These are phyloP conservation scores for Bovichtus variegatus DNA, from an alignment of 2,797 vertebrate genomes.

Conservation along the genomic window DNA sequence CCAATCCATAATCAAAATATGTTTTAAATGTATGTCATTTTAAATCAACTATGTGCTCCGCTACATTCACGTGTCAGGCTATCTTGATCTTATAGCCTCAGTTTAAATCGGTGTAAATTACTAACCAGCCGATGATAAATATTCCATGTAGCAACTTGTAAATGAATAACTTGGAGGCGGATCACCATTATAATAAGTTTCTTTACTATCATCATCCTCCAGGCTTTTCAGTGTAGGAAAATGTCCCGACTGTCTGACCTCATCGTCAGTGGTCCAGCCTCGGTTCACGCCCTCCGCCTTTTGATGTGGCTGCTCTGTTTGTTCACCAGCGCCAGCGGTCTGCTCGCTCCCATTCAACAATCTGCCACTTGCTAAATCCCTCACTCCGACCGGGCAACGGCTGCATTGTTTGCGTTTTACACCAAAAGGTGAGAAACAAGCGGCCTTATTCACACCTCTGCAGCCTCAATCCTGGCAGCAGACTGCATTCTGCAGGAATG, in stretches of 20 bases:
- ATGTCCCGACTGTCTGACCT: conserved; percentile 66
- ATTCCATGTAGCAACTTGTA: not conserved
- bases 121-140: not conserved
- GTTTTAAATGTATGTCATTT: not conserved
- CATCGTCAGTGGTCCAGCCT: conserved; percentile 50
- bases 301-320: conserved; percentile 90
- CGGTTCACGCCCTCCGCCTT: conserved; percentile 84
- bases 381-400: conserved; percentile 45
- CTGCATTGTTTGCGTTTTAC: conserved; percentile 71
- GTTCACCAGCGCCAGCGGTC: conserved; percentile 91
- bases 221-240: conserved; percentile 33
- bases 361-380: conserved; percentile 84
- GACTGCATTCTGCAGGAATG: conserved; percentile 23
- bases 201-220: conserved; percentile 10
- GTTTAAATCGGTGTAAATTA: conserved; percentile 8
- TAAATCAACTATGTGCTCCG: not conserved
- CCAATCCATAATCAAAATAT: not conserved
- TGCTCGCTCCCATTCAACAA: conserved; percentile 84
- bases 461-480: not conserved
- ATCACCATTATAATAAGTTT: conserved; percentile 12
- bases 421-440: conserved; percentile 71
- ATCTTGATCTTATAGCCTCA: not conserved
- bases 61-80: not conserved
- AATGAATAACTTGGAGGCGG: not conserved
- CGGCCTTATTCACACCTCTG: conserved; percentile 51